Evolutionary conservation across 1,140 invertebrate species (phyloP), one percentile per base, ranked within the genome.

Genomic region (Anoplophora glabripennis): DNA sequence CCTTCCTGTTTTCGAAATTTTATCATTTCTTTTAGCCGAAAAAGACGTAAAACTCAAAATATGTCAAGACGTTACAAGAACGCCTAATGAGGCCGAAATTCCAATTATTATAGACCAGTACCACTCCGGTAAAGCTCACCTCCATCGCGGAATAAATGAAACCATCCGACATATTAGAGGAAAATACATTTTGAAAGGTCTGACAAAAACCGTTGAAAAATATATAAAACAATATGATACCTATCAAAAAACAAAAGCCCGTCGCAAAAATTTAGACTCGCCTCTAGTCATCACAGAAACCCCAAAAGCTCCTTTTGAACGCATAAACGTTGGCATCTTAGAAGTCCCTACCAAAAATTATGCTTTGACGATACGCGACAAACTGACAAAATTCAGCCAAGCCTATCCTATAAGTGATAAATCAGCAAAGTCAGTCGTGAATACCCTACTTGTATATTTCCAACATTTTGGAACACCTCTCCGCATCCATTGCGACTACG

Each of bases 221-320:
- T 53, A 35, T 36, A 46, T 53, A 0, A 45, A 53, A 46, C n/a
- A 35, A 36, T 60, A 52, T 35, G 44, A 60, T 54, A 60, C 37
- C 17, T 60, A 45, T 54, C 58, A 60, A 49, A 60, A 60, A 49
- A n/a, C n/a, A 15, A 53, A 61, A 57, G 35, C 52, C n/a, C 53
- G 47, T 34, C n/a, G 53, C n/a, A 56, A 57, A 56, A 61, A 51
- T 35, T 21, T 60, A 38, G 54, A 36, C 33, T 36, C 17, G 9
- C 49, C 57, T 21, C 35, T 59, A 9, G 57, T 59, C 3, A 36
- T 53, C 18, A 59, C 57, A 10, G 48, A 59, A 53, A 59, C 49
- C 4, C 34, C 41, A 10, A 59, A 37, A 46, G 46, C 52, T 28
- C 51, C 58, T 38, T 60, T 55, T 28, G 53, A 56, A 51, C 7